Percentiles rank a stretch among this genome's conserved stretches.
phyloP scores from a whole-genome alignment of 2,797 vertebrate species.

The Hydrophis major region DNA sequence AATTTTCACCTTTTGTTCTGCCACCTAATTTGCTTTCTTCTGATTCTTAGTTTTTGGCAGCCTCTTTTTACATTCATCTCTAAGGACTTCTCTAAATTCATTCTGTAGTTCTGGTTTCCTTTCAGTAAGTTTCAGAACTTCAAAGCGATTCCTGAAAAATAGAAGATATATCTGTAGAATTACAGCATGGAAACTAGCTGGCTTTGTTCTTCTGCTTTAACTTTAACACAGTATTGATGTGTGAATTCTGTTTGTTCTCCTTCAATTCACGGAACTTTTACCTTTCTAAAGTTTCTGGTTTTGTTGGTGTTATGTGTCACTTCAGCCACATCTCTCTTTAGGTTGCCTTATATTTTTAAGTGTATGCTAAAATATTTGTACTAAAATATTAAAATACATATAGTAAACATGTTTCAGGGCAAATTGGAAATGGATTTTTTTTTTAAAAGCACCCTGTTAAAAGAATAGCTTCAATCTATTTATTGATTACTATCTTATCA shows the following conservation, averaged over 20 bases:
- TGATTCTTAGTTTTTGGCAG: background rate
- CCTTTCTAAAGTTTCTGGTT: background rate
- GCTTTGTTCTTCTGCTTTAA: background rate
- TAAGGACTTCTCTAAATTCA: background rate
- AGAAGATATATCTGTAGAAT: background rate
- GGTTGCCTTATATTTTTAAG: background rate
- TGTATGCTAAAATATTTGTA: background rate
- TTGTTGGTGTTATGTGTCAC: background rate
- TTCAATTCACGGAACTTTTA: background rate
- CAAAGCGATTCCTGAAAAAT: background rate
- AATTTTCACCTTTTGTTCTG: background rate
- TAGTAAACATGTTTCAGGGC: background rate
- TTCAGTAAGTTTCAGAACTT: background rate
- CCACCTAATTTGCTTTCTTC: background rate
- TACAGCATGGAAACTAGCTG: background rate
- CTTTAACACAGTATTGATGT: background rate
- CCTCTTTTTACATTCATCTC: background rate
- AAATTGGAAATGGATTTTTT: background rate
- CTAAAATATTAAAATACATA: background rate
- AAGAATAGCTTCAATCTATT: background rate
- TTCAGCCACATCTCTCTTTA: background rate
- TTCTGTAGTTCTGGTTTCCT: background rate
- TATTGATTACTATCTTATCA: too few relatives aligned
- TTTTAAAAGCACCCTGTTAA: background rate
- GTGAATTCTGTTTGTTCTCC: background rate